A percentile compares a stretch with the other conserved stretches of the same genome.
Conservation (phyloP, 2,888 invertebrate genomes). For the Drosophila atroscutellata region DNA sequence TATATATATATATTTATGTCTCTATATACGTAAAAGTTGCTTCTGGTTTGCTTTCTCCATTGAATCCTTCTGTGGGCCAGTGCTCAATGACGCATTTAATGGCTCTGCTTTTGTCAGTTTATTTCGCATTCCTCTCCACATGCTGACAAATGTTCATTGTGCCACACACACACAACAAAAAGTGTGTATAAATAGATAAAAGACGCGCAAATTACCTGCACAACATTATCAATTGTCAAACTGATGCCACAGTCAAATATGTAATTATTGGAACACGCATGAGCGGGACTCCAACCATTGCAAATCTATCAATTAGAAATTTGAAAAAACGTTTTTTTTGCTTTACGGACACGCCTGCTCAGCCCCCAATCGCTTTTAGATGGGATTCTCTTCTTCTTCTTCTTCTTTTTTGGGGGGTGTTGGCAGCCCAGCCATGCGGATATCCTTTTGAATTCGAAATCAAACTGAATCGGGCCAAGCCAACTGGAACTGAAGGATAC, state of each 20-base stretch:
- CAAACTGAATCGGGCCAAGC: slow-evolving; percentile 62
- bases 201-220: slow-evolving; percentile 38
- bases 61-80: slow-evolving; percentile 42
- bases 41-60: slow-evolving; percentile 13
- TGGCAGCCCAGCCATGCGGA: slow-evolving; percentile 59
- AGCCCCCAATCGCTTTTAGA: background rate
- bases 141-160: slow-evolving; percentile 52
- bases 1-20: background rate
- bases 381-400: background rate
- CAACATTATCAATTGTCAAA: slow-evolving; percentile 22
- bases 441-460: slow-evolving; percentile 68
- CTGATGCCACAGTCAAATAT: slow-evolving; percentile 31
- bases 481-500: slow-evolving; percentile 75
- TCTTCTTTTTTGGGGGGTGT: background rate
- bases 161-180: background rate
- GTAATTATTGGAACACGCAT: slow-evolving; percentile 56
- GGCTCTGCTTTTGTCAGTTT: slow-evolving; percentile 60
- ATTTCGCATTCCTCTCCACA: slow-evolving; percentile 54
- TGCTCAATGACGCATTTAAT: slow-evolving; percentile 77
- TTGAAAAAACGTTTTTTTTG: slow-evolving; percentile 4
- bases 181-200: slow-evolving; percentile 1
- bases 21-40: slow-evolving; percentile 27
- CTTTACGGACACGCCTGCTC: slow-evolving; percentile 16
- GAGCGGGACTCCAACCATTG: slow-evolving; percentile 17
- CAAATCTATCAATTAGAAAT: slow-evolving; percentile 59